These are phyloP conservation scores for Lymantria monacha DNA, from an alignment of 2,888 invertebrate species.

Conservation along the genomic window DNA sequence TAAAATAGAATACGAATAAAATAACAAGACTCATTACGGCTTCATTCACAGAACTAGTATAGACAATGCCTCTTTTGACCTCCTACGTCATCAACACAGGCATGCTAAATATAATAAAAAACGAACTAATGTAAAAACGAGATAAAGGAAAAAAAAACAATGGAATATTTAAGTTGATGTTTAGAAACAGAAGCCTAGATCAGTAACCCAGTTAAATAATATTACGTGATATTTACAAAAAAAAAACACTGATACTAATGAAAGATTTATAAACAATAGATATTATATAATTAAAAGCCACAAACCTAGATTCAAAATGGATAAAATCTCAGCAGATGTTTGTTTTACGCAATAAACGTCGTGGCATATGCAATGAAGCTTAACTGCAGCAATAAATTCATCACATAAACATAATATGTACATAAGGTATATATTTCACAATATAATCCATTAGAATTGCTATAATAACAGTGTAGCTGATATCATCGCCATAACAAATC, in stretches of 20 bases:
- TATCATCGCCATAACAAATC: conserved; percentile 42
- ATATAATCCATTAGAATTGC: conserved; percentile 46
- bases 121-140: no score
- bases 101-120: no score
- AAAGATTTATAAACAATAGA: conserved; percentile 8
- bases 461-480: conserved; percentile 38
- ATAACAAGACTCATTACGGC: no score
- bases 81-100: no score
- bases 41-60: no score
- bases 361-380: conserved; percentile 20
- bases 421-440: conserved; percentile 44
- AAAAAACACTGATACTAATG: conserved; percentile 1
- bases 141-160: no score
- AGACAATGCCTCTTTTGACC: no score
- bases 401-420: conserved; percentile 31
- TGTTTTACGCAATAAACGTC: conserved; percentile 27
- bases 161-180: not conserved
- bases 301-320: not conserved
- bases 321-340: not conserved
- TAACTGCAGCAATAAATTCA: conserved; percentile 40
- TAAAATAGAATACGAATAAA: no score
- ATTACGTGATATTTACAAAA: not conserved
- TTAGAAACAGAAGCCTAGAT: not conserved
- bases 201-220: not conserved
- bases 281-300: not conserved